Evolutionary conservation across 2,113 vertebrate species (phyloP), one percentile per base, ranked within the genome.

Genomic region (Eolophus roseicapilla): DNA sequence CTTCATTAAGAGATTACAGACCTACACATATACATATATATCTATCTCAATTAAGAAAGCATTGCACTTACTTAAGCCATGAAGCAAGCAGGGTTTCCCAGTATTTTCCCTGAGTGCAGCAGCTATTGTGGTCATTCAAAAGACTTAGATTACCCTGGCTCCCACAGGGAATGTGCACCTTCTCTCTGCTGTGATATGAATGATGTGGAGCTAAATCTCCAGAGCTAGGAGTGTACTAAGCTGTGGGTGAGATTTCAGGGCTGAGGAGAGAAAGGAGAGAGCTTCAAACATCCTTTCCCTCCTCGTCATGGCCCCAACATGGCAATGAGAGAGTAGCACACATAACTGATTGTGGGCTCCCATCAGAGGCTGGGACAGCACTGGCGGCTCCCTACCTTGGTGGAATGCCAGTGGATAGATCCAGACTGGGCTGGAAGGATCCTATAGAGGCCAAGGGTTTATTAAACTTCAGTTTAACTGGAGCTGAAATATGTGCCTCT

Each of bases 391-490:
- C 41, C 12, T 39, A 46, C 69, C 67, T 35, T 29, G 59, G 39
- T 6, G 39, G 67, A 75, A 85, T 43, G 63, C 50, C 24, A 21
- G 17, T 23, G 7, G 25, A 1, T 5, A 83, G 82, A 69, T 15
- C 43, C 3, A 81, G 73, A 29, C 65, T 60, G 53, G 70, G 43
- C 44, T 88, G 50, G 64, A 78, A 64, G 52, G 59, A 80, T 57
- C 71, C 28, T 53, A 39, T 24, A 53, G 71, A 75, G 63, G 76
- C 84, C 69, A 90, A 74, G 27, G 33, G 69, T 92, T 92, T 91
- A 95, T 94, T 95, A 91, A 95, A 91, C 81, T 86, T 91, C 59
- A 55, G 24, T 90, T 96, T 92, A 86, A 68, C 50, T 69, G 44
- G 47, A 88, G 84, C 64, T 96, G 94, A 95, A 95, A 89, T 84